phyloP scores from a whole-genome alignment of 2,113 vertebrate species.

The Climacteris rufus region DNA sequence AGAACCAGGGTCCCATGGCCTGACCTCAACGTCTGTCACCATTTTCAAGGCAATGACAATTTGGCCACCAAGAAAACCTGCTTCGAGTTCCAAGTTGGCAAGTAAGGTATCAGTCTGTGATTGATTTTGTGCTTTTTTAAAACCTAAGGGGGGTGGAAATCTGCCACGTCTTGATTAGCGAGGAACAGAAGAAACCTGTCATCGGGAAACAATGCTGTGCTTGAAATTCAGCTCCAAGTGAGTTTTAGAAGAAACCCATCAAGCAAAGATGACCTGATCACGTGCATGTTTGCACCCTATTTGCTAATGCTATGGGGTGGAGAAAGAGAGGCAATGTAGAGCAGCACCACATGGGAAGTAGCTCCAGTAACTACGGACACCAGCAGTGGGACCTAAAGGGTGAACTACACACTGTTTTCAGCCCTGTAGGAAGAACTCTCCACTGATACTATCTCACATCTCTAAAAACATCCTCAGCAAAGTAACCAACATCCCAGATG shows the following conservation, averaged over 20 bases:
- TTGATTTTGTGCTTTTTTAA: conserved; percentile 66
- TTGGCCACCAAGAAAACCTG: conserved; percentile 71
- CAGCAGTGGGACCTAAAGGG: neutral
- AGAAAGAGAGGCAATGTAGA: neutral
- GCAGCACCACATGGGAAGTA: neutral
- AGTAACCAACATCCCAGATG: neutral
- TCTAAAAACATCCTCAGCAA: neutral
- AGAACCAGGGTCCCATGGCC: neutral
- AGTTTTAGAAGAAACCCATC: neutral
- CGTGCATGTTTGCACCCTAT: rapidly evolving
- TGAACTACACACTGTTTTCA: rapidly evolving
- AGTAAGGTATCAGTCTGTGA: conserved; percentile 59
- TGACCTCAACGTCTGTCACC: conserved; percentile 66
- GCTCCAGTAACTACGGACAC: neutral
- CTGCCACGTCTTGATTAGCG: conserved; percentile 65
- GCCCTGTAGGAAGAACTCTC: neutral
- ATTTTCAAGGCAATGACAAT: conserved; percentile 61
- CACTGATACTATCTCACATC: neutral
- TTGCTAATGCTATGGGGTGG: rapidly evolving
- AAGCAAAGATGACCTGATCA: neutral
- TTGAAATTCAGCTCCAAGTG: neutral
- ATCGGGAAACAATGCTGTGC: neutral
- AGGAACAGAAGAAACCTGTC: conserved; percentile 62
- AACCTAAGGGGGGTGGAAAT: conserved; percentile 65
- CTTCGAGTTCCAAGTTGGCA: conserved; percentile 72